Evolutionary conservation across 2,888 invertebrate genomes (phyloP).

Genomic region (Idaea biselata): DNA sequence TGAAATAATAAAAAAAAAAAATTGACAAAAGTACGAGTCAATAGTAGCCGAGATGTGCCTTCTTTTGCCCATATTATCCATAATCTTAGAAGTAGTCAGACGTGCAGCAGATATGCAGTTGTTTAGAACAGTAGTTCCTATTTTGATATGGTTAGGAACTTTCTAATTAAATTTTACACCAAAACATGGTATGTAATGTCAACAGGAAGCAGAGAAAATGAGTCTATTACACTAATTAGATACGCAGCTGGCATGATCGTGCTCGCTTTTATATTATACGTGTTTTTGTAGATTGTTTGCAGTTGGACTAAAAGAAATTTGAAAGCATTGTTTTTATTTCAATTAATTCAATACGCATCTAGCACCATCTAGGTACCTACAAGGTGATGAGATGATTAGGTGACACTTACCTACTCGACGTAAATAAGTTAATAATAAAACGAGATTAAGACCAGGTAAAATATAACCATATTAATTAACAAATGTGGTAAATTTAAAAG

Average conservation of each 20-base stretch:
- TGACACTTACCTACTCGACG: too few species aligned
- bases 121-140: not conserved
- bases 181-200: conserved; percentile 20
- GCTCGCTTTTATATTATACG: not conserved
- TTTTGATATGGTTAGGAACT: not conserved
- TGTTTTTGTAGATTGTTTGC: not conserved
- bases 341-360: not conserved
- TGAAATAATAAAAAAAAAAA: too few species aligned
- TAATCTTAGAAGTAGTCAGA: not conserved
- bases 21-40: too few species aligned
- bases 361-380: not conserved
- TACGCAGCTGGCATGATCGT: conserved; percentile 41
- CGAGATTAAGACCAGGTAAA: too few species aligned
- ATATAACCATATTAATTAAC: too few species aligned
- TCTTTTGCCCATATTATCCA: too few species aligned
- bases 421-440: too few species aligned
- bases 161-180: conserved; percentile 24
- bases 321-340: not conserved
- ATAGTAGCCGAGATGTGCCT: too few species aligned
- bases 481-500: too few species aligned
- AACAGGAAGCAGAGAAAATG: conserved; percentile 50
- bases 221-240: conserved; percentile 60
- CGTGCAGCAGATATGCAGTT: not conserved
- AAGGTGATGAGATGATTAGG: too few species aligned
- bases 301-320: not conserved